phyloP scores from a whole-genome alignment of 2,797 vertebrate genomes.

The Helarctos malayanus region DNA sequence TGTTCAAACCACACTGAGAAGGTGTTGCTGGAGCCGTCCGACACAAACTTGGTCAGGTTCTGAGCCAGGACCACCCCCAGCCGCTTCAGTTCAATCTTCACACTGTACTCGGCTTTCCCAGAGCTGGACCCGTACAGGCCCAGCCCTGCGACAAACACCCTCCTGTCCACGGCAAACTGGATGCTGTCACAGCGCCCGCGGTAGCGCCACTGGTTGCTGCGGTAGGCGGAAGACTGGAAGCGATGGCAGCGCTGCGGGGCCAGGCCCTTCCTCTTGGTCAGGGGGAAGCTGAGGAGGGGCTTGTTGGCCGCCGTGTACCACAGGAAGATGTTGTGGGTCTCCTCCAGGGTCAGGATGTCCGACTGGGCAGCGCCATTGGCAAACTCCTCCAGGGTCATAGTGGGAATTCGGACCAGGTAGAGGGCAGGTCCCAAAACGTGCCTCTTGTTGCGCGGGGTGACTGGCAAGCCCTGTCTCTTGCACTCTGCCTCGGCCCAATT shows the following conservation, averaged over 20 bases:
- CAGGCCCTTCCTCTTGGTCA: conserved; percentile 92
- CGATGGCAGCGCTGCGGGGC: conserved; percentile 95
- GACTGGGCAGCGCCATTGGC: conserved; percentile 97
- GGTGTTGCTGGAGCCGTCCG: conserved; percentile 96
- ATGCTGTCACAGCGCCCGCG: conserved; percentile 98
- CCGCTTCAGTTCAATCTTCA: conserved; percentile 97
- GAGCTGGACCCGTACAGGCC: conserved; percentile 98
- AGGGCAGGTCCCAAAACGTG: conserved; percentile 94
- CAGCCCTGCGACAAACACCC: conserved; percentile 96
- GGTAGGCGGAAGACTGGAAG: conserved; percentile 97
- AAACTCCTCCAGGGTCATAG: conserved; percentile 98
- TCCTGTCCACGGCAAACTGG: conserved; percentile 97
- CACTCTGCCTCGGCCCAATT: conserved; percentile 97
- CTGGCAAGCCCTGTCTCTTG: conserved; percentile 92
- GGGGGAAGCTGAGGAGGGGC: conserved; percentile 94
- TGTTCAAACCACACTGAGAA: conserved; percentile 98
- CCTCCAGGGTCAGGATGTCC: conserved; percentile 96
- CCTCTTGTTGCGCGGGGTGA: conserved; percentile 92
- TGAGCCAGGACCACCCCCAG: conserved; percentile 95
- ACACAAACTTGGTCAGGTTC: conserved; percentile 94
- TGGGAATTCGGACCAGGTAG: conserved; percentile 95
- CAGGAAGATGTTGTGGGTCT: conserved; percentile 97
- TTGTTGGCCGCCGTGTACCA: conserved; percentile 98
- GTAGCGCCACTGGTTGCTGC: conserved; percentile 99
- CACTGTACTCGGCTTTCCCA: conserved; percentile 95